These are phyloP conservation scores for Sciurus niger DNA, from an alignment of 2,113 vertebrate species.

Conservation along the genomic window DNA sequence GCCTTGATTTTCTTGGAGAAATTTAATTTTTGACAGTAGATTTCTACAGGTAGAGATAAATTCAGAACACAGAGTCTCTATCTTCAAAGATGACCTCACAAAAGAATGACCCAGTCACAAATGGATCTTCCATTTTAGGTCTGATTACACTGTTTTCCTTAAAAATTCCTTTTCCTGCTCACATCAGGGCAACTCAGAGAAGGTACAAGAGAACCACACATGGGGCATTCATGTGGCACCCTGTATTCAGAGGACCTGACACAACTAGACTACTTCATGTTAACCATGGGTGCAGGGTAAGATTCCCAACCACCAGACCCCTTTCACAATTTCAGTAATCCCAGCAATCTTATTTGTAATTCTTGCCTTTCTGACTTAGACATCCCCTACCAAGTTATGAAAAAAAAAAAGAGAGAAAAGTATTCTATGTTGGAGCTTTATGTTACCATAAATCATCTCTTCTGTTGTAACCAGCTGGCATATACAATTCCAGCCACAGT, in stretches of 20 bases:
- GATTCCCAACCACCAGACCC: not conserved
- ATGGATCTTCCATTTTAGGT: not conserved
- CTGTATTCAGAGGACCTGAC: not conserved
- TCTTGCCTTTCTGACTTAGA: not conserved
- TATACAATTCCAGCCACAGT: constrained; percentile 52
- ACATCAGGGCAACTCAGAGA: not conserved
- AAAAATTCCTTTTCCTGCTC: not conserved
- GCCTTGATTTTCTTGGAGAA: constrained; percentile 55
- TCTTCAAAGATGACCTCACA: constrained; percentile 21
- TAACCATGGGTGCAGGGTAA: not conserved
- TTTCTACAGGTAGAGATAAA: not conserved
- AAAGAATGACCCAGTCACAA: not conserved
- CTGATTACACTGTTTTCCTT: not conserved
- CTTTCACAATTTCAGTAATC: not conserved
- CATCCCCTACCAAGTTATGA: not conserved
- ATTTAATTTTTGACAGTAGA: not conserved
- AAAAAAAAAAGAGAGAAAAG: not conserved
- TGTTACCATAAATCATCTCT: constrained; percentile 35
- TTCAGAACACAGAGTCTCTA: not conserved
- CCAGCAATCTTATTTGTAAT: not conserved
- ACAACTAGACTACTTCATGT: not conserved
- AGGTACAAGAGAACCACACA: not conserved
- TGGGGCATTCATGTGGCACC: no score
- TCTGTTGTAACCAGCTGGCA: not conserved
- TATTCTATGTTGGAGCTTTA: not conserved